Conservation (phyloP, 2,113 vertebrate genomes). For the Nestor notabilis region DNA sequence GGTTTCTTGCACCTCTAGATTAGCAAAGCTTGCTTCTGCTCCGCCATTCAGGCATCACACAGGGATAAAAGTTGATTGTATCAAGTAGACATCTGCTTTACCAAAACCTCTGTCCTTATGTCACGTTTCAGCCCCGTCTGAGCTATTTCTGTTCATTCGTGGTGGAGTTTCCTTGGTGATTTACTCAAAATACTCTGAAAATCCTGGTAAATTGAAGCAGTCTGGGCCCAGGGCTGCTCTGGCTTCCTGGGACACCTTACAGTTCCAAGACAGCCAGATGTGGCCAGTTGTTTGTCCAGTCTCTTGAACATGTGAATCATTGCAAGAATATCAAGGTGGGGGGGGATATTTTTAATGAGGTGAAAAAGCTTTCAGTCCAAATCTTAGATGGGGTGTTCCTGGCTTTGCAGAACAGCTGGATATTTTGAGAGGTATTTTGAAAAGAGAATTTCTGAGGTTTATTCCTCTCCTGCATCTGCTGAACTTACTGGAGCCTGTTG, state of each 20-base stretch:
- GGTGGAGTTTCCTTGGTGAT: accelerated
- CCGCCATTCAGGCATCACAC: accelerated
- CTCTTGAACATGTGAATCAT: neutral
- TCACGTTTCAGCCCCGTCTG: accelerated
- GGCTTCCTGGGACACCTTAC: neutral
- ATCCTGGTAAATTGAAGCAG: neutral
- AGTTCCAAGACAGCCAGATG: neutral
- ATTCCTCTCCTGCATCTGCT: accelerated
- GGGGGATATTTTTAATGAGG: accelerated
- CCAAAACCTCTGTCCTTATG: accelerated
- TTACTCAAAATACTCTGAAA: neutral
- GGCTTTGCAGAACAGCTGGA: neutral
- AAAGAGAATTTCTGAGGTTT: neutral
- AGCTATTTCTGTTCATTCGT: neutral
- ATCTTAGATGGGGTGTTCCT: neutral
- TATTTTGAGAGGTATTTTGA: neutral
- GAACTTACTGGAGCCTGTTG: neutral
- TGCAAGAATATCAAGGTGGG: neutral
- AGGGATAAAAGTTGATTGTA: neutral
- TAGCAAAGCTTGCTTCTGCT: neutral
- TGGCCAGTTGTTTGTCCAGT: neutral
- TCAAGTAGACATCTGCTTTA: neutral
- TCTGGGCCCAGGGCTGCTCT: neutral
- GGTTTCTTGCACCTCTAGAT: accelerated
- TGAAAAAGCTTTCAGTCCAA: neutral